Evolutionary conservation across 2,888 invertebrate species (phyloP), one percentile per base, ranked within the genome.

Genomic region (Cephus pulcher): DNA sequence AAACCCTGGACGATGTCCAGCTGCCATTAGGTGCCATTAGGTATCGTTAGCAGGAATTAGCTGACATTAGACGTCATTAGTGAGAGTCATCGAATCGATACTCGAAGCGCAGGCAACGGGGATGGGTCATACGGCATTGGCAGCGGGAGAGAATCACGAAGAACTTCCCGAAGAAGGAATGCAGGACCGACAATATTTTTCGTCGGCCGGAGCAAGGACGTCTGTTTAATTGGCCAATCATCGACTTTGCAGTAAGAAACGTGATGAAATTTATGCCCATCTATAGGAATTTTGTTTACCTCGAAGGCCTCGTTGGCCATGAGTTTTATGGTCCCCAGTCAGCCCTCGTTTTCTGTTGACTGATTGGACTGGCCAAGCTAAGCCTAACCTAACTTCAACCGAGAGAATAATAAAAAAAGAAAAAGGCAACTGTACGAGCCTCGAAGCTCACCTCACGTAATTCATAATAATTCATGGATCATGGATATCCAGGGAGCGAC

Each of bases 391-490:
- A 35, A 33, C 35, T 30, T 68, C 15, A 12, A 68, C 32, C 69
- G 73, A 69, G n/a, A 12, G 35, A 78, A 73, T n/a, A 76, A 69
- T 75, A 75, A 75, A 75, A 77, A 69, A 69, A 77, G 75, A 75
- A 75, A 75, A 75, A 74, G 69, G 32, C 15, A 70, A 74, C 71
- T 30, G 70, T 33, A 70, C 74, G 69, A 37, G 71, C 69, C 73
- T 69, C 71, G 77, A 78, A 81, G 80, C 80, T 75, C 80, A 77
- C 78, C 74, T 80, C 78, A 80, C 81, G 78, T 56, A 56, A 56
- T 56, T 56, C 40, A 56, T 56, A 56, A 56, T 56, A 56, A 56
- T 6, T 56, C 40, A 56, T 23, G 23, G 40, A 23, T 56, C 40
- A 9, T 56, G 40, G 40, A 56, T 56, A 56, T 56, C 23, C 40